phyloP scores from a whole-genome alignment of 2,797 vertebrate genomes.

The Rhabdophis nuchalis region DNA sequence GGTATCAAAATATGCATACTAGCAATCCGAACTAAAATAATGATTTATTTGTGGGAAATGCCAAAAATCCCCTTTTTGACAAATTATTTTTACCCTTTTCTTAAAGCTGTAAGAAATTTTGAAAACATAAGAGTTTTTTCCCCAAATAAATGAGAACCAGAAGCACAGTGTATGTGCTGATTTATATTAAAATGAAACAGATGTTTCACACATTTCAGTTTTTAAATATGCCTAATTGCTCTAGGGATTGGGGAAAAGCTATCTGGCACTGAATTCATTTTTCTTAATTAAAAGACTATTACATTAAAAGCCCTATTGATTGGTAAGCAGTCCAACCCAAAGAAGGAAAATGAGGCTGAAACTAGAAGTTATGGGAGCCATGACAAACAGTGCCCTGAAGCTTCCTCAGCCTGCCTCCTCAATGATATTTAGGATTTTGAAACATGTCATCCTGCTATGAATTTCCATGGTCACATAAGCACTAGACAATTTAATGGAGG shows the following conservation, averaged over 20 bases:
- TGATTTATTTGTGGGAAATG: neutral
- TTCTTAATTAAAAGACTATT: slow-evolving; percentile 55
- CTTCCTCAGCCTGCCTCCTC: neutral
- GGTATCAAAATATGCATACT: neutral
- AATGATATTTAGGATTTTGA: neutral
- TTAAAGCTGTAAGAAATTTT: neutral
- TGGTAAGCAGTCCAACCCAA: slow-evolving; percentile 63
- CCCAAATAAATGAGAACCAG: slow-evolving; percentile 33
- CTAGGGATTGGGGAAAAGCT: slow-evolving; percentile 33
- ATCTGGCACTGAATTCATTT: slow-evolving; percentile 24
- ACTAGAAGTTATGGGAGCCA: neutral
- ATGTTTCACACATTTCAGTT: slow-evolving; percentile 11
- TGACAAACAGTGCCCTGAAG: neutral
- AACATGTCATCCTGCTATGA: neutral
- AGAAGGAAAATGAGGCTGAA: slow-evolving; percentile 49
- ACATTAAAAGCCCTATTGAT: slow-evolving; percentile 52
- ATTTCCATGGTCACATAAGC: neutral
- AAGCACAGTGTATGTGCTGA: slow-evolving; percentile 55
- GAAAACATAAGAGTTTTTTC: neutral
- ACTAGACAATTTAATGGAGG: neutral
- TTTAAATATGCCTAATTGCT: neutral
- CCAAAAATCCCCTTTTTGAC: neutral
- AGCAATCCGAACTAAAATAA: neutral
- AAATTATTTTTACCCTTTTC: neutral
- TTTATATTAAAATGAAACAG: slow-evolving; percentile 31